These are phyloP conservation scores for Desmodus rotundus DNA, from an alignment of 2,113 vertebrate species.

Conservation along the genomic window DNA sequence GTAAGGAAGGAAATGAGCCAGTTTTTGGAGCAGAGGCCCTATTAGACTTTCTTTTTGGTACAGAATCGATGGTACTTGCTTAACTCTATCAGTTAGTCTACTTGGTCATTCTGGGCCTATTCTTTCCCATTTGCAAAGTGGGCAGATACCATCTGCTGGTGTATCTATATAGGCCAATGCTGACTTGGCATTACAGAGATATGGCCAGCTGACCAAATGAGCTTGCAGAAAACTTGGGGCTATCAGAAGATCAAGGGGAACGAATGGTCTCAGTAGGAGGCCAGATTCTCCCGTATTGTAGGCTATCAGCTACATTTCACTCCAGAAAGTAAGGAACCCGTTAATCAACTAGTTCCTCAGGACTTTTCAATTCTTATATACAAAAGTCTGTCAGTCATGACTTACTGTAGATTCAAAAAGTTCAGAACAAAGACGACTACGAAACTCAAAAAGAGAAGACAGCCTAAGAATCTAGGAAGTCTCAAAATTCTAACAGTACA, in stretches of 20 bases:
- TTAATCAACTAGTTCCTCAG: not conserved
- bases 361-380: not conserved
- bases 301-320: not conserved
- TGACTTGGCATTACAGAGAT: not conserved
- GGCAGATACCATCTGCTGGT: slow-evolving; percentile 3
- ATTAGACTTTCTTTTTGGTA: not conserved
- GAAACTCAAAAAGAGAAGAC: not conserved
- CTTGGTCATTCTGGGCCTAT: slow-evolving; percentile 18
- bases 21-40: slow-evolving; percentile 14
- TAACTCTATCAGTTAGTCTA: not conserved
- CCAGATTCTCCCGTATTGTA: not conserved
- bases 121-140: slow-evolving; percentile 47
- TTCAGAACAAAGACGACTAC: not conserved
- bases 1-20: slow-evolving; percentile 45
- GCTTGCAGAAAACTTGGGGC: not conserved
- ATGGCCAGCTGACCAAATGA: not conserved
- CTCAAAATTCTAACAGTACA: not conserved
- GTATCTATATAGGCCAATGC: not conserved
- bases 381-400: not conserved
- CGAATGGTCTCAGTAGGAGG: not conserved
- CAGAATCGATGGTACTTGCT: not conserved
- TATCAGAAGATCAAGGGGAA: not conserved
- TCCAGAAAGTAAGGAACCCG: not conserved
- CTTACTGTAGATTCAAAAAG: not conserved
- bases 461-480: not conserved